phyloP scores from a whole-genome alignment of 2,113 vertebrate genomes.

The Motacilla tschutschensis region DNA sequence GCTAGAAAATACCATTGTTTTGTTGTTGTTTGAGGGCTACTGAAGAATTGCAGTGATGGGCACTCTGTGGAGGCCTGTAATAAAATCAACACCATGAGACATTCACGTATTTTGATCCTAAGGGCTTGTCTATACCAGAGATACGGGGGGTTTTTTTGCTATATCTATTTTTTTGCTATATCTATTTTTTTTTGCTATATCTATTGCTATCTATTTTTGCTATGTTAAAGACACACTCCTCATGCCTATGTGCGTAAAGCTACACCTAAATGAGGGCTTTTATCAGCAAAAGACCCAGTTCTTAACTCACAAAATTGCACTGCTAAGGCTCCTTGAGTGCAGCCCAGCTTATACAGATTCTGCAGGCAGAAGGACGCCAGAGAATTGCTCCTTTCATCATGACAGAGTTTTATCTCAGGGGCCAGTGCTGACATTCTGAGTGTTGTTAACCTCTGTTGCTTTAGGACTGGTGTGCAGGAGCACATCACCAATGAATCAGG shows the following conservation, averaged over 20 bases:
- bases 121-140: neutral
- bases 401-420: neutral
- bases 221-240: neutral
- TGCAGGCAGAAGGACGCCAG: neutral
- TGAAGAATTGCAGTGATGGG: neutral
- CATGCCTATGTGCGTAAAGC: neutral
- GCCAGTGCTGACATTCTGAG: neutral
- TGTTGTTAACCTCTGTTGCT: conserved; percentile 12
- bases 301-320: neutral
- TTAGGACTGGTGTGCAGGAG: neutral
- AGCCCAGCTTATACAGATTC: neutral
- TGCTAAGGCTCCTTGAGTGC: neutral
- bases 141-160: accelerated
- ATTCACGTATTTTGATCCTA: neutral
- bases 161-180: neutral
- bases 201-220: neutral
- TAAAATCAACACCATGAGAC: neutral
- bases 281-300: neutral
- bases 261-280: neutral
- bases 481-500: neutral
- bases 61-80: neutral
- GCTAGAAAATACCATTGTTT: neutral
- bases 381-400: conserved; percentile 27
- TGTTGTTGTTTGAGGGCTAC: neutral
- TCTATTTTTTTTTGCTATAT: neutral